phyloP scores from a whole-genome alignment of 2,888 invertebrate species.

The Latrodectus elegans region DNA sequence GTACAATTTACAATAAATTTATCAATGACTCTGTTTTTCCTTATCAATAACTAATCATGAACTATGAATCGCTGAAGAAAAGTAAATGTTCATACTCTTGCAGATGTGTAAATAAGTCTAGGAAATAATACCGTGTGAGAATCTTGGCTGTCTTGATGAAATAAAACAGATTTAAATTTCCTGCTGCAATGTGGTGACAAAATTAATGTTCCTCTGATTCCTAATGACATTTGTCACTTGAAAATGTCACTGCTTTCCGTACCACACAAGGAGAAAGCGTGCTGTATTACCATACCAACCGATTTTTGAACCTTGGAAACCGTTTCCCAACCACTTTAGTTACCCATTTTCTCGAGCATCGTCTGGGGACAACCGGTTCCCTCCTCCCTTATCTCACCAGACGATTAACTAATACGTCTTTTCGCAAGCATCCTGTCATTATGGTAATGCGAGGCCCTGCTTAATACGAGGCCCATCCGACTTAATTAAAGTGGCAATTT shows the following conservation, averaged over 20 bases:
- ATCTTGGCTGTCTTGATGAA: no score
- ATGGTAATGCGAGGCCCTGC: conserved; percentile 42
- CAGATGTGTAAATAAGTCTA: no score
- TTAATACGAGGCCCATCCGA: conserved; percentile 40
- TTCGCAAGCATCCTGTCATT: conserved; percentile 41
- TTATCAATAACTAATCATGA: no score
- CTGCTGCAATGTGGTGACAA: no score
- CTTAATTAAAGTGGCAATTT: conserved; percentile 57
- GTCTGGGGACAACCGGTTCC: conserved; percentile 1
- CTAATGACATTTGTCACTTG: not conserved
- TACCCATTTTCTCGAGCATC: not conserved
- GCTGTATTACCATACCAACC: not conserved
- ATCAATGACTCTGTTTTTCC: no score
- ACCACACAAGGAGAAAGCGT: not conserved
- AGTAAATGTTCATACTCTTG: no score
- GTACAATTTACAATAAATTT: no score
- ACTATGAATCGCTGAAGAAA: no score
- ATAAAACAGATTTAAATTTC: no score
- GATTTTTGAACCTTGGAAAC: not conserved
- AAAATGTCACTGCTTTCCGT: not conserved
- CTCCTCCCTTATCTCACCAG: conserved; percentile 23
- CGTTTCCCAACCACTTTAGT: not conserved
- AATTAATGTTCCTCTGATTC: no score
- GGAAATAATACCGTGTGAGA: no score
- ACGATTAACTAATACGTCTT: conserved; percentile 44